Evolutionary conservation across 2,888 invertebrate species (phyloP), one percentile per base, ranked within the genome.

Genomic region (Standfussiana lucernea): DNA sequence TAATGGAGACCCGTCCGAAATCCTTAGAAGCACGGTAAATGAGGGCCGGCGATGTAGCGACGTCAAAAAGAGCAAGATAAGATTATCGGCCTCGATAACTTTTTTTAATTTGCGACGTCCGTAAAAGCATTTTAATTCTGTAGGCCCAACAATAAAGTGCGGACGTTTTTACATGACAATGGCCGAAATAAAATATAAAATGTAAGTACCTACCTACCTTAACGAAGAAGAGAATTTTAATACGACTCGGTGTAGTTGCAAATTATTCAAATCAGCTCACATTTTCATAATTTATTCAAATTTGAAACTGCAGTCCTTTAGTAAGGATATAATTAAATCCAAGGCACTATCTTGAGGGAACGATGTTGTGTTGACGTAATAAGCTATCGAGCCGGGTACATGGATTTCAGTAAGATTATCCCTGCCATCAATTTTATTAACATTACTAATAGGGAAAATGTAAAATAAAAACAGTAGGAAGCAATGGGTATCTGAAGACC

Each of bases 1-100:
- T 95, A 96, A 96, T 96, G 95, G 96, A 94, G 89, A 93, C 91
- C 90, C 92, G 93, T 92, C 94, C 93, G 89, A 93, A 94, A 94
- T 93, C 93, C 93, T 94, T 93, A 92, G 92, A 91, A 93, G 92
- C 92, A 91, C 89, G 90, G 93, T 92, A 93, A 94, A 95, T 93
- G 95, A 93, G 90, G 90, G 89, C 90, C 91, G 91, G 89, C 88
- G 86, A 89, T 88, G 87, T 88, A 84, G 87, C 87, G 87, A 93
- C 92, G 92, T 93, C 93, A 92, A 93, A 93, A 91, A 90, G 91
- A 92, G 91, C 90, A 84, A 84, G 89, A 91, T 91, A 90, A 92
- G 92, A 93, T 94, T 92, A 93, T 93, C 91, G 86, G 75, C 80
- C 80, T 83, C 88, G 92, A 93, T 92, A 91, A 91, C 89, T 73